Conservation (phyloP, 2,888 invertebrate species). For the Camponotus fellah region DNA sequence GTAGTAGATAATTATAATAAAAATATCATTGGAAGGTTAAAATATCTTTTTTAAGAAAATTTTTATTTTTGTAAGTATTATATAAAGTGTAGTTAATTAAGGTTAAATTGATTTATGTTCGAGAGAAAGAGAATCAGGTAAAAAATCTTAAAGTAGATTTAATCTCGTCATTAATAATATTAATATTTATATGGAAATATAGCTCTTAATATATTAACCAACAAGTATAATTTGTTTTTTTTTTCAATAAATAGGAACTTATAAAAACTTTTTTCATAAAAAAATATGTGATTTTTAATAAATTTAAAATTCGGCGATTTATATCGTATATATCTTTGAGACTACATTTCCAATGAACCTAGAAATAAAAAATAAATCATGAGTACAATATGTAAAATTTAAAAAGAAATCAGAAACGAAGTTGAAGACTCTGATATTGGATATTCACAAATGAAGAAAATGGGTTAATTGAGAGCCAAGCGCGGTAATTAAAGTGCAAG, state of each 20-base stretch:
- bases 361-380: conserved; percentile 27
- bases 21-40: background rate
- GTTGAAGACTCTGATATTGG: too few species aligned
- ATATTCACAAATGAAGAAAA: too few species aligned
- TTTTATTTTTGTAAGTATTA: background rate
- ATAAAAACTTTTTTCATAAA: background rate
- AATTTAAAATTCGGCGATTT: conserved; percentile 9
- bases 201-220: background rate
- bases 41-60: background rate
- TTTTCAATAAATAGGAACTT: background rate
- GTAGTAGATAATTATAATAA: too few species aligned
- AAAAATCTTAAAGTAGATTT: background rate
- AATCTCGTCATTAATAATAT: too few species aligned
- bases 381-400: background rate
- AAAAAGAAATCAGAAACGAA: background rate
- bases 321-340: background rate
- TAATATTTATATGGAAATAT: background rate
- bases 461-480: too few species aligned
- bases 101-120: too few species aligned
- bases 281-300: background rate
- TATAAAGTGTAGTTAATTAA: background rate
- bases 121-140: background rate
- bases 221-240: background rate
- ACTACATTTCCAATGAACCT: background rate
- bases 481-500: too few species aligned